Base-by-base conservation (phyloP, 1,140 invertebrate species). In the Campoletis sonorensis region DNA sequence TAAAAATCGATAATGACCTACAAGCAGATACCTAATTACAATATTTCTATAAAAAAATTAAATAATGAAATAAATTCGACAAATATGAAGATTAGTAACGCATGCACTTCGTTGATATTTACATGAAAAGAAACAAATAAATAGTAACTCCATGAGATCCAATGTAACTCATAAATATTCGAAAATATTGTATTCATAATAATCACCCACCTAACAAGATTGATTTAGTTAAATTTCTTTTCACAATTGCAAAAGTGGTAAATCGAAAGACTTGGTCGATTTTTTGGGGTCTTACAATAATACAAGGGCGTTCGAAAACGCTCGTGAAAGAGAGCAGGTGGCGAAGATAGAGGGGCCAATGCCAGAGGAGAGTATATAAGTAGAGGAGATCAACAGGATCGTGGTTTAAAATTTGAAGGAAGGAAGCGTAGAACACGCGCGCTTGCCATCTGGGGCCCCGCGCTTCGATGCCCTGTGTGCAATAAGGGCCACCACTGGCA, bases 361-460 rank as follows among this genome's bases (percentile, higher is more conserved):
- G 61, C 61, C 61, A 67, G 61, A 3, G 23, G 30, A 27, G 61
- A 58, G 54, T 23, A 58, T 23, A 58, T 18, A n/a, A 13, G 61
- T 26, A 67, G 61, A n/a, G 23, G 26, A 45, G n/a, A 67, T 23
- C 61, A 67, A 27, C 49, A 76, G 26, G 8, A 76, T 51, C 72
- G 79, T 49, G 40, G 68, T 23, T 79, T 54, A 64, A 73, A 61
- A 61, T 71, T 72, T 88, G 86, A 88, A 45, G 83, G 85, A 83
- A 86, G 86, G 85, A 85, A 85, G 82, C 82, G 85, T 45, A 45
- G 40, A 45, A 76, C 54, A 58, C 18, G 23, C 61, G 73, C 88
- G 89, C 89, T 90, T 90, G 87, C 89, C 89, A 90, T 90, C 89
- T 90, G 89, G 89, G 88, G 84, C 79, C 81, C 81, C 23, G 23